These are phyloP conservation scores for Crotalus helleri DNA, from an alignment of 2,113 vertebrate species.

Conservation along the genomic window DNA sequence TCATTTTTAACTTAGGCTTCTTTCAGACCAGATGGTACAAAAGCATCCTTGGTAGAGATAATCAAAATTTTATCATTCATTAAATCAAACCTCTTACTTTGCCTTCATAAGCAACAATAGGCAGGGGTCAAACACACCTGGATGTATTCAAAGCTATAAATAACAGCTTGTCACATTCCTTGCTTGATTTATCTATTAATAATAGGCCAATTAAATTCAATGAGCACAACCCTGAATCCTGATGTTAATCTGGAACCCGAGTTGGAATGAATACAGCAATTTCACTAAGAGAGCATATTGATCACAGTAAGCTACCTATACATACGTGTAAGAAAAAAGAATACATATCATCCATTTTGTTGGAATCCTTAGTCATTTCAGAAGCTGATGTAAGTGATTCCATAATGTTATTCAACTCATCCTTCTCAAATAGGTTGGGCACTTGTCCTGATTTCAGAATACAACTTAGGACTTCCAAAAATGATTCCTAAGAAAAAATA, in stretches of 20 bases:
- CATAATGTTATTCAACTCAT: slow-evolving; percentile 55
- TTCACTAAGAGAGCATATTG: not conserved
- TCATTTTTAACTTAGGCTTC: not conserved
- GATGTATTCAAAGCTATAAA: not conserved
- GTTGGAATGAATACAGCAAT: not conserved
- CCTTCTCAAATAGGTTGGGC: slow-evolving; percentile 58
- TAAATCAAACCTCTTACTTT: not conserved
- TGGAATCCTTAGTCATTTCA: slow-evolving; percentile 5
- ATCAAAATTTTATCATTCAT: not conserved
- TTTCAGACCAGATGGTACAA: not conserved
- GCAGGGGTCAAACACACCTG: not conserved
- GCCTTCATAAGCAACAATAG: not conserved
- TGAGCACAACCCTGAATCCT: not conserved
- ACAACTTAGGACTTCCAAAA: slow-evolving; percentile 63
- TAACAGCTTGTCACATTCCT: not conserved
- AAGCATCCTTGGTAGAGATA: not conserved
- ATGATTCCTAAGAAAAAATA: slow-evolving; percentile 41
- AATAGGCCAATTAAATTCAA: not conserved
- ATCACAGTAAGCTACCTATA: not conserved
- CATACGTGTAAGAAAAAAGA: slow-evolving; percentile 63
- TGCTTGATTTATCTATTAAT: not conserved
- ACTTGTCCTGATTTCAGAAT: slow-evolving; percentile 56
- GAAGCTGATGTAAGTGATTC: slow-evolving; percentile 29
- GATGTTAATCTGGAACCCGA: not conserved
- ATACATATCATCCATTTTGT: slow-evolving; percentile 43